Base-by-base conservation (phyloP, 1,140 invertebrate genomes). In the Nymphalis io region DNA sequence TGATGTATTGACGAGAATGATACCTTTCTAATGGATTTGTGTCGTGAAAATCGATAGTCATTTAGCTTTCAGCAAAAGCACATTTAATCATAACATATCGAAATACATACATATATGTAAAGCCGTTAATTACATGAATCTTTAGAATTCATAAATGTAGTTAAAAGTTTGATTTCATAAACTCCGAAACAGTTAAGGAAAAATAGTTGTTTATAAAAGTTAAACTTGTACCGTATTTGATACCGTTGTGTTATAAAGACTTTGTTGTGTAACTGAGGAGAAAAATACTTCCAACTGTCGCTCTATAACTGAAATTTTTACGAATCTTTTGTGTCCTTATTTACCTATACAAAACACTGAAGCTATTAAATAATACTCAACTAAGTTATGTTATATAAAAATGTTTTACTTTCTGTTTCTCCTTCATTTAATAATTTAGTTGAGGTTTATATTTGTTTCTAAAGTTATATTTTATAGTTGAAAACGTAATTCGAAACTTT, bases 1-100 rank as follows among this genome's bases (percentile, higher is more conserved):
- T 60, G 51, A 64, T 60, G 21, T 58, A 67, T 23, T 16, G 57
- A 33, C 21, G 55, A 48, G 55, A 60, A 16, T 59, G 42, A 39
- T 16, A 33, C 23, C 55, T 48, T 27, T 67, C 21, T 13, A 21
- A 42, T 42, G 38, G 38, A 65, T 55, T 55, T 64, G 38, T 58
- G 51, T 58, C 33, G 18, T 40, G 39, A 55, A 23, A 42, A 42
- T 27, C 10, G 39, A 55, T 27, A 15, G 13, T 15, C 10, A 55
- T 55, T 55, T 27, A n/a, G 10, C 1, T 53, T 21, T 53, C 13
- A 20, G n/a, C 18, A 4, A 8, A 33, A 33, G 21, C 20, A 51
- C 20, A 51, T 23, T 12, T 18, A 1, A n/a, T 13, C 0, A 16
- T 21, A 51, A 21, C 18, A 21, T 20, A 20, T 20, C 18, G 48